Conservation (phyloP, 1,140 invertebrate species). For the Habropoda laboriosa region DNA sequence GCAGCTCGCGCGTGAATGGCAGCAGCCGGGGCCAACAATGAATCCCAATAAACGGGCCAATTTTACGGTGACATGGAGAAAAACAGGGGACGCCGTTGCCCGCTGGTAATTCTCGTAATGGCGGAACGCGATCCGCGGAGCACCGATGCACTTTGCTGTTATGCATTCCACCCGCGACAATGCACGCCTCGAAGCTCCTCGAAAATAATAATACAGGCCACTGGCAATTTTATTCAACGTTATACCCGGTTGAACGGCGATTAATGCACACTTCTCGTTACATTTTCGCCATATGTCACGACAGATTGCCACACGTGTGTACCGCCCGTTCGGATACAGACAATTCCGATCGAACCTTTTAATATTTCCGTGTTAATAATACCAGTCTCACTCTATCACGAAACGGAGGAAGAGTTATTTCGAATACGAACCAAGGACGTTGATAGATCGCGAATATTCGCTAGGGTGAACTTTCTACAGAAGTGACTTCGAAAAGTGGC, state of each 20-base stretch:
- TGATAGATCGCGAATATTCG: slow-evolving; percentile 28
- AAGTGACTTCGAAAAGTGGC: not conserved
- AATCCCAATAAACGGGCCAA: slow-evolving; percentile 62
- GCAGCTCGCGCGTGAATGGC: not conserved
- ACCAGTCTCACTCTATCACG: too few relatives aligned
- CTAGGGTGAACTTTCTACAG: not conserved
- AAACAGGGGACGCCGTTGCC: slow-evolving; percentile 44
- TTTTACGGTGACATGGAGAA: slow-evolving; percentile 59
- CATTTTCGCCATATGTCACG: not conserved
- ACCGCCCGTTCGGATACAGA: too few relatives aligned
- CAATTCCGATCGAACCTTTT: too few relatives aligned
- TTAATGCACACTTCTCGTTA: slow-evolving; percentile 1
- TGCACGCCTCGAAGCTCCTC: not conserved
- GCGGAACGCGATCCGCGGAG: slow-evolving; percentile 58
- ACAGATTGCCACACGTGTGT: too few relatives aligned
- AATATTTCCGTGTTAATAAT: too few relatives aligned
- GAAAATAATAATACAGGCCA: slow-evolving; percentile 57
- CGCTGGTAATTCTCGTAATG: slow-evolving; percentile 72
- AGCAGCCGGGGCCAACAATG: slow-evolving; percentile 22
- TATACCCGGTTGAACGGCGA: not conserved
- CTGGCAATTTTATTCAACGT: slow-evolving; percentile 17
- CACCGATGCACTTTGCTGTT: slow-evolving; percentile 68
- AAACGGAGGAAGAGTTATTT: not conserved
- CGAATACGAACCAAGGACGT: not conserved
- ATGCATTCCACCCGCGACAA: slow-evolving; percentile 61